phyloP scores from a whole-genome alignment of 1,140 invertebrate species.

The Camponotus pennsylvanicus region DNA sequence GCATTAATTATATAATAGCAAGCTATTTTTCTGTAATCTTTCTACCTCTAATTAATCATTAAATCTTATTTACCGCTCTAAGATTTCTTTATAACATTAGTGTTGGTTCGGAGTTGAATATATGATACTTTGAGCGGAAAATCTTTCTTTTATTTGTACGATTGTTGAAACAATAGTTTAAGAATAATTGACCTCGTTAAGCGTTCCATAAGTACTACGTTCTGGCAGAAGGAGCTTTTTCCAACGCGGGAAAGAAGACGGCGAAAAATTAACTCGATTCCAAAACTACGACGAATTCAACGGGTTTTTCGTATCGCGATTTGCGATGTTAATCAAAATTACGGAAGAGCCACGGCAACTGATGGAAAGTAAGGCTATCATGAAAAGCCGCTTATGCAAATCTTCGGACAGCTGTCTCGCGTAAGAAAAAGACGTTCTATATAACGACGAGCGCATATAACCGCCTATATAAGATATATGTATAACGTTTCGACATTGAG shows the following conservation, averaged over 20 bases:
- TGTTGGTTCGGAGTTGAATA: background rate
- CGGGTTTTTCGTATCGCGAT: constrained; percentile 52
- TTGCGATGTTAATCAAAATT: constrained; percentile 62
- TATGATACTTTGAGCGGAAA: background rate
- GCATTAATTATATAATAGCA: background rate
- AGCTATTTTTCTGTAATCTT: background rate
- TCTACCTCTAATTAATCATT: background rate
- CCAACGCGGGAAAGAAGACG: background rate
- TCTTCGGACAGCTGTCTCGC: constrained; percentile 59
- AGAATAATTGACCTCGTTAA: constrained; percentile 37
- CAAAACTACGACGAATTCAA: constrained; percentile 22
- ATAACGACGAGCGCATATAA: constrained; percentile 25
- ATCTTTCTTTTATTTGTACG: background rate
- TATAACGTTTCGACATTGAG: constrained; percentile 62
- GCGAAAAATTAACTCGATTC: constrained; percentile 45
- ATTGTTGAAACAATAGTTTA: constrained; percentile 2
- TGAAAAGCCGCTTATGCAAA: constrained; percentile 62
- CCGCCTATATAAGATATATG: constrained; percentile 39
- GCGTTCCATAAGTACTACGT: constrained; percentile 14
- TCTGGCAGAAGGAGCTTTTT: background rate
- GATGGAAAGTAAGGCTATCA: constrained; percentile 60
- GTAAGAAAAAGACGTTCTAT: constrained; percentile 58
- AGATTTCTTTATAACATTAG: background rate
- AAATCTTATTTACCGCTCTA: background rate
- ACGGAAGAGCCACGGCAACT: constrained; percentile 28